A percentile compares a stretch with the other conserved stretches of the same genome.
Conservation (phyloP, 2,888 invertebrate species). For the Rotaria socialis region DNA sequence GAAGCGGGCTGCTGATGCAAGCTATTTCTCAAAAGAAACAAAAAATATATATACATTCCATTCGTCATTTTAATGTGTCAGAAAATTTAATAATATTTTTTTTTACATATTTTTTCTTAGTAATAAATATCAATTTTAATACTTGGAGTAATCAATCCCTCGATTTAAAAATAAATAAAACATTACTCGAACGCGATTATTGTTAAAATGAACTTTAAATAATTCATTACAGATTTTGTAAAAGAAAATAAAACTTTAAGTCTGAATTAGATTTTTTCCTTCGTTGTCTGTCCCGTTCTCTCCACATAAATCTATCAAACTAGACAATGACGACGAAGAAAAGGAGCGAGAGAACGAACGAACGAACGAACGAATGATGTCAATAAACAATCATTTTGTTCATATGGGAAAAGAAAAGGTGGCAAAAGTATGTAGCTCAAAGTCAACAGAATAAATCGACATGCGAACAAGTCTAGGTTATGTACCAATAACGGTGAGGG, state of each 20-base stretch:
- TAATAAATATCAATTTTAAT: too few species aligned
- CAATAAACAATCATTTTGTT: background rate
- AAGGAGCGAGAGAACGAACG: background rate
- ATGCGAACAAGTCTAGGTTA: background rate
- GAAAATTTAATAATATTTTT: too few species aligned
- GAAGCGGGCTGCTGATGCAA: background rate
- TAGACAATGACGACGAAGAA: background rate
- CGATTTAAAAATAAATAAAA: too few species aligned
- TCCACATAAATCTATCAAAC: background rate
- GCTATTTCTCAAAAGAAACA: background rate
- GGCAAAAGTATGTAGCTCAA: background rate
- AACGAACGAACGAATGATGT: background rate
- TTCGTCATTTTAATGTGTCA: too few species aligned
- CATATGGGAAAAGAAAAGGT: background rate
- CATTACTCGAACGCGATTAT: too few species aligned
- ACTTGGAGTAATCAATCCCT: too few species aligned
- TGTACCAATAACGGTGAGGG: background rate
- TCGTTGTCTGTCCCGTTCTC: background rate
- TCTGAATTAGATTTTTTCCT: background rate
- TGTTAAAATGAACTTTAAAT: too few species aligned
- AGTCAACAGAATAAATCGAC: slow-evolving; percentile 1
- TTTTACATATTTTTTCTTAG: too few species aligned
- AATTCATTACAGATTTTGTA: too few species aligned
- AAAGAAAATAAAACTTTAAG: background rate
- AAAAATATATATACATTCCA: background rate